These are phyloP conservation scores for Chunga burmeisteri DNA, from an alignment of 2,113 vertebrate species.

Conservation along the genomic window DNA sequence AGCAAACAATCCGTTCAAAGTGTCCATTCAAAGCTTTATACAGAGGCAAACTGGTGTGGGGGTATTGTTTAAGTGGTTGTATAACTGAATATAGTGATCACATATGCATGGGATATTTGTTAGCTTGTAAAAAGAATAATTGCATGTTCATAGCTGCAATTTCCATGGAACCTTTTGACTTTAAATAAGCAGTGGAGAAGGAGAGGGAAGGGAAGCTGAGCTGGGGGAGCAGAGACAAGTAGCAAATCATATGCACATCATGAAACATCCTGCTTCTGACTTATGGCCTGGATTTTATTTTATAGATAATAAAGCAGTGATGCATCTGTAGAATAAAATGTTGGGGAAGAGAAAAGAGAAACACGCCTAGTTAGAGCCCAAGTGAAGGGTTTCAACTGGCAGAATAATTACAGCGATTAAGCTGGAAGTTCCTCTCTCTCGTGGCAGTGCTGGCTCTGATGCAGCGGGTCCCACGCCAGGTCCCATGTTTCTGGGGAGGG, in stretches of 20 bases:
- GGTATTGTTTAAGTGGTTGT: constrained; percentile 11
- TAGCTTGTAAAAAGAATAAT: constrained; percentile 15
- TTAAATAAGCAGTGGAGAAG: neutral
- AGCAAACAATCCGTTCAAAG: constrained; percentile 14
- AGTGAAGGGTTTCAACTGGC: neutral
- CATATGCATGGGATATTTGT: neutral
- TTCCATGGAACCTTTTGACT: neutral
- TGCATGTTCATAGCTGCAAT: neutral
- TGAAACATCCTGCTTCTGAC: neutral
- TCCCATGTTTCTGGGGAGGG: neutral
- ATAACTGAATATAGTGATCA: constrained; percentile 2
- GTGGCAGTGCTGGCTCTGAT: rapidly evolving
- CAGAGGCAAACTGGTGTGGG: constrained; percentile 12
- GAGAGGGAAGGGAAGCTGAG: neutral
- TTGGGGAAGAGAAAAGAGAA: neutral
- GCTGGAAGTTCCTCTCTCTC: neutral
- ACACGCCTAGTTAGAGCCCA: neutral
- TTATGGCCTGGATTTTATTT: neutral
- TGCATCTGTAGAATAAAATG: neutral
- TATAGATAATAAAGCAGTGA: neutral
- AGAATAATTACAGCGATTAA: neutral
- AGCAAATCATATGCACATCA: neutral
- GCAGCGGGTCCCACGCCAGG: neutral
- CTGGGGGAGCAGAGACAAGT: neutral
- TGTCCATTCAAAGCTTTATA: neutral